Evolutionary conservation across 92 coral and sea anemone species (phyloP), one percentile per base, ranked within the genome.

Genomic region (Metridium senile): DNA sequence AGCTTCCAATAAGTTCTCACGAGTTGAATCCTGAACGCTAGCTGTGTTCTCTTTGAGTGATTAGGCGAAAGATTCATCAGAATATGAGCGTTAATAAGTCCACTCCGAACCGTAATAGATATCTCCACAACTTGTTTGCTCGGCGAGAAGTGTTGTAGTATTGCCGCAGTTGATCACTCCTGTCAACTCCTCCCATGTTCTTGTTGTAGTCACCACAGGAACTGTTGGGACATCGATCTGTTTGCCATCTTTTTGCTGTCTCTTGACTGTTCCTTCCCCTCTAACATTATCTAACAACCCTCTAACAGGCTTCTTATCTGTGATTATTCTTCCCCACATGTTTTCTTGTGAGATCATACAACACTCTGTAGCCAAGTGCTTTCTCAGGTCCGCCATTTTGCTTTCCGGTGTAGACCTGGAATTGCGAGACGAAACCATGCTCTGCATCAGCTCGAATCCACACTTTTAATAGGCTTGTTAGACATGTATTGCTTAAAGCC

Each of bases 11-110:
- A 39, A 39, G 49, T 4, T 13, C 49, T 39, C 13, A 39, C 78
- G 23, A 88, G 47, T 65, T 84, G 86, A 1, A 88, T 28, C 9
- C 83, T 57, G 26, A 88, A 79, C 23, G 39, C 28, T 49, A 84
- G 20, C 62, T 88, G 89, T 64, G 66, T 9, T 68, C 8, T 13
- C 6, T 39, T 13, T 4, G 64, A 25, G 23, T 63, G 78, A 68
- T 69, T 63, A 9, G 62, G 58, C 16, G 74, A 29, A 17, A 68
- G 26, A 7, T 9, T 78, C 35, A 39, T 31, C 57, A 79, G 51
- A 57, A 79, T 71, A 57, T 66, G 54, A 16, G 77, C 78, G 61
- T 79, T 79, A 25, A 70, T 68, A 70, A 6, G 13, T 39, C 49
- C 49, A n/a, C n/a, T n/a, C n/a, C n/a, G n/a, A n/a, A n/a, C n/a